Conservation (phyloP, 2,888 invertebrate genomes). For the Protodeltote pygarga region DNA sequence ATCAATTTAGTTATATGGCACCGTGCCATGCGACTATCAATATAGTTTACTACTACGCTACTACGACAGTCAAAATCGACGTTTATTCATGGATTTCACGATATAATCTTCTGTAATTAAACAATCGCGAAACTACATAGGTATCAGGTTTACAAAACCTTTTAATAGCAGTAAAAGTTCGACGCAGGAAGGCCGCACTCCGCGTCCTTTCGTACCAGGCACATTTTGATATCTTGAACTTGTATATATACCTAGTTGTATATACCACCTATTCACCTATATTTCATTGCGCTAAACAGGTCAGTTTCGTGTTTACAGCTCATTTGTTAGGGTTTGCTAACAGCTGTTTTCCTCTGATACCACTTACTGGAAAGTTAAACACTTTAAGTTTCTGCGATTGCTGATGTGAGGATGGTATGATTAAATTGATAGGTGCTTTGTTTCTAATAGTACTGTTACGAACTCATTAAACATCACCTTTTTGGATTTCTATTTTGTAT, state of each 20-base stretch:
- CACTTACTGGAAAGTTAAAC: conserved; percentile 47
- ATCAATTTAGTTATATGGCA: conserved; percentile 41
- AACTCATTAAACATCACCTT: too few species aligned
- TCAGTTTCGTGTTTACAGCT: conserved; percentile 67
- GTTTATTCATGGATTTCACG: conserved; percentile 18
- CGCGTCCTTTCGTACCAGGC: conserved; percentile 48
- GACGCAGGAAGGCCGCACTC: conserved; percentile 36
- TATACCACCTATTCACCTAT: conserved; percentile 61
- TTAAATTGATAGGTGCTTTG: conserved; percentile 14
- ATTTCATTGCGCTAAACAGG: conserved; percentile 60
- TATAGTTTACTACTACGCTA: conserved; percentile 7
- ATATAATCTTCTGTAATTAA: conserved; percentile 41
- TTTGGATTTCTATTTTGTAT: too few species aligned
- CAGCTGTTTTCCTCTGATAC: conserved; percentile 54
- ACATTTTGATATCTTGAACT: conserved; percentile 48
- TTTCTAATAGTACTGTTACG: conserved; percentile 1
- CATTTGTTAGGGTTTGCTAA: conserved; percentile 62
- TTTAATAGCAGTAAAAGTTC: conserved; percentile 40
- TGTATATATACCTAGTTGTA: conserved; percentile 44
- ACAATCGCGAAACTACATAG: conserved; percentile 32
- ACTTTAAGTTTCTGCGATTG: conserved; percentile 45
- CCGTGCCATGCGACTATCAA: conserved; percentile 42
- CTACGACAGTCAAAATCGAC: conserved; percentile 43
- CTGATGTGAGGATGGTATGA: conserved; percentile 4
- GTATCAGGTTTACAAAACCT: conserved; percentile 37